These are phyloP conservation scores for Mythimna ferrago DNA, from an alignment of 2,888 invertebrate species.

Conservation along the genomic window DNA sequence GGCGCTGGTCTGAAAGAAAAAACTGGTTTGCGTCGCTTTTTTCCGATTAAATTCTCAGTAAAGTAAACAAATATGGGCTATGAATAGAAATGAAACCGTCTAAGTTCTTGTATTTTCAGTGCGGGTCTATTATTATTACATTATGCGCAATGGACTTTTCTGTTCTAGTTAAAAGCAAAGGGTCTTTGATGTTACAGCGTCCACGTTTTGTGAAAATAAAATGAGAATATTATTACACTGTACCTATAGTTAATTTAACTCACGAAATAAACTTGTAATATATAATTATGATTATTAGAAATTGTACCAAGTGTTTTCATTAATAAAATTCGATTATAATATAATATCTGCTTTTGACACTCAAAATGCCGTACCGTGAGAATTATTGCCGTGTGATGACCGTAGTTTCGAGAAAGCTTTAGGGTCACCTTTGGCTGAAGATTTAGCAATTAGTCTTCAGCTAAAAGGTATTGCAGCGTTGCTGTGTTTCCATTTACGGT, in stretches of 20 bases:
- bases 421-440: no score
- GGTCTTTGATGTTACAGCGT: not conserved
- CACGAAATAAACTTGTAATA: not conserved
- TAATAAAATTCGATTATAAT: no score
- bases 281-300: no score
- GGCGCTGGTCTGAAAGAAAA: conserved; percentile 18
- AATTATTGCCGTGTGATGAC: no score
- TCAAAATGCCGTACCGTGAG: no score
- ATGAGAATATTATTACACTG: not conserved
- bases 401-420: no score
- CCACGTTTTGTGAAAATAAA: conserved; percentile 12
- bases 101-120: conserved; percentile 21
- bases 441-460: no score
- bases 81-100: conserved; percentile 45
- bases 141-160: not conserved
- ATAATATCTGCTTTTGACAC: no score
- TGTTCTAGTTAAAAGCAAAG: conserved; percentile 2
- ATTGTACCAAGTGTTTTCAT: no score
- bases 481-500: no score
- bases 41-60: conserved; percentile 40
- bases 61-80: conserved; percentile 32
- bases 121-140: conserved; percentile 14
- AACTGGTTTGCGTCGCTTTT: conserved; percentile 8
- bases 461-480: no score
- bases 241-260: not conserved